Percentiles rank a stretch among this genome's conserved stretches.
These are phyloP conservation scores for Echeneis naucrates DNA, from an alignment of 2,797 vertebrate genomes.

Conservation along the genomic window DNA sequence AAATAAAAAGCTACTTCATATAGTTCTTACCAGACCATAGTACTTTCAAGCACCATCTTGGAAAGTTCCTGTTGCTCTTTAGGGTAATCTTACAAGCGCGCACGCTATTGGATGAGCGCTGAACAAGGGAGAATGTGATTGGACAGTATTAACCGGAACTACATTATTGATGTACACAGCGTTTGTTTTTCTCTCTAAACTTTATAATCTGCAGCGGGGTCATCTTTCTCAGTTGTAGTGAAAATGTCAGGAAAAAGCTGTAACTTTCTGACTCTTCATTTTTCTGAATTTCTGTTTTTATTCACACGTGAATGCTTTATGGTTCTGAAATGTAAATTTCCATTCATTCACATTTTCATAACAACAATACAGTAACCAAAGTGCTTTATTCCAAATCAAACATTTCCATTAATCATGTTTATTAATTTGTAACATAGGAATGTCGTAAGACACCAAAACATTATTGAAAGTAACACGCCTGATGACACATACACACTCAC, in stretches of 20 bases:
- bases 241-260: neutral
- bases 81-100: conserved; percentile 54
- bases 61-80: conserved; percentile 80
- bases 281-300: too few relatives aligned
- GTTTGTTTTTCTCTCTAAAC: neutral
- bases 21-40: conserved; percentile 95
- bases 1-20: conserved; percentile 13
- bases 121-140: conserved; percentile 69
- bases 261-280: neutral
- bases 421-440: neutral
- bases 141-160: conserved; percentile 28
- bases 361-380: neutral
- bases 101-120: conserved; percentile 74
- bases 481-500: neutral
- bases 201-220: neutral
- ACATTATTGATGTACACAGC: too few relatives aligned
- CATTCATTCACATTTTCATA: too few relatives aligned
- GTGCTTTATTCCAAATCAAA: neutral
- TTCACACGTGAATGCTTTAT: too few relatives aligned
- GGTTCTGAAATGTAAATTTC: too few relatives aligned
- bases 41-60: conserved; percentile 97
- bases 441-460: neutral
- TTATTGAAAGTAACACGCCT: neutral
- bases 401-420: conserved; percentile 13
- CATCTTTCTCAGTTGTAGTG: neutral